Conservation (phyloP, 2,113 vertebrate genomes). For the Gobiocypris rarus region DNA sequence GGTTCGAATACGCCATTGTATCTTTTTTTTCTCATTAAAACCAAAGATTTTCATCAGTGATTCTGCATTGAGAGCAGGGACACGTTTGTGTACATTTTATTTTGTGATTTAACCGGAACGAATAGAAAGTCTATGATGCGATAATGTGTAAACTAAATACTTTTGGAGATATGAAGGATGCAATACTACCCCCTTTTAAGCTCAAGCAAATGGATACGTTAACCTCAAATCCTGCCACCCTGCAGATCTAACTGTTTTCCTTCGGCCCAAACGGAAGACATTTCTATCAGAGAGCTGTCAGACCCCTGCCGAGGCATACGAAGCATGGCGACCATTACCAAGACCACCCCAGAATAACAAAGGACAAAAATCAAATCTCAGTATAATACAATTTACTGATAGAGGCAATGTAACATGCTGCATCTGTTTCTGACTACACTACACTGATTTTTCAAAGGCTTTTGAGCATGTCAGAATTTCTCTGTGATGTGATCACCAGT, state of each 20-base stretch:
- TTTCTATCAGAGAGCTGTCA: slow-evolving; percentile 44
- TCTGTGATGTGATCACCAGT: slow-evolving; percentile 24
- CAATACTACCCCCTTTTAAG: not conserved
- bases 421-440: slow-evolving; percentile 42
- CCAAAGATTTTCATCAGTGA: too few species aligned
- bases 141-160: too few species aligned
- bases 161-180: too few species aligned
- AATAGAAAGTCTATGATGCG: too few species aligned
- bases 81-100: too few species aligned
- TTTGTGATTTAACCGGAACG: too few species aligned
- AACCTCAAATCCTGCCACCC: slow-evolving; percentile 16
- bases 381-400: slow-evolving; percentile 15
- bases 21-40: too few species aligned
- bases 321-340: slow-evolving; percentile 12
- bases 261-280: slow-evolving; percentile 23
- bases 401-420: slow-evolving; percentile 8
- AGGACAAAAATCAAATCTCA: slow-evolving; percentile 29
- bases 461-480: slow-evolving; percentile 29
- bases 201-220: not conserved
- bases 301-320: slow-evolving; percentile 28
- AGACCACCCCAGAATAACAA: slow-evolving; percentile 35
- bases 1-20: too few species aligned
- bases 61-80: too few species aligned
- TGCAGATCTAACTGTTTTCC: slow-evolving; percentile 23
- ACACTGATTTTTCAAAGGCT: slow-evolving; percentile 44